Conservation (phyloP, 2,113 vertebrate genomes). For the Camelus dromedarius region DNA sequence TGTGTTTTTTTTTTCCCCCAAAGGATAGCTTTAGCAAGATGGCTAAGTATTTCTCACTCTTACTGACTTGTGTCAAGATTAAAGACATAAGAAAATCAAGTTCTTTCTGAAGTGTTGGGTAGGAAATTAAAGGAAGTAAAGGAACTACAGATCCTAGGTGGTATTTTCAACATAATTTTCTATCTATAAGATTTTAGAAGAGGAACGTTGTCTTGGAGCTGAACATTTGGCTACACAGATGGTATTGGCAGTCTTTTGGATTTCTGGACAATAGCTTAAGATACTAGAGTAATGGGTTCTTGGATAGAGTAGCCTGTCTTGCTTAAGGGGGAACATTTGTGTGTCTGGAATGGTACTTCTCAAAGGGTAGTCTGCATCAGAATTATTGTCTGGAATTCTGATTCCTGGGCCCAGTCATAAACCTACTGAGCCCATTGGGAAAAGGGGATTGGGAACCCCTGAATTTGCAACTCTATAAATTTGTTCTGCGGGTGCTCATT, state of each 20-base stretch:
- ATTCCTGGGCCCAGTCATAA: neutral
- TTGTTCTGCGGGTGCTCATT: neutral
- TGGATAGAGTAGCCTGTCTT: neutral
- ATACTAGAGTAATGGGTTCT: neutral
- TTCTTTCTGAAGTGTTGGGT: neutral
- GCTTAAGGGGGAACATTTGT: neutral
- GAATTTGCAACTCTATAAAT: neutral
- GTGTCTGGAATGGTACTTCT: neutral
- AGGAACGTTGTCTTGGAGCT: conserved; percentile 17
- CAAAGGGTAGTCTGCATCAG: neutral
- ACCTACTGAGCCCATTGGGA: neutral
- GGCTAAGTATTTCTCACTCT: neutral
- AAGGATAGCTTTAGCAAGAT: neutral
- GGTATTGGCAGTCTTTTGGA: conserved; percentile 10
- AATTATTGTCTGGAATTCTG: neutral
- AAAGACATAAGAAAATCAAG: neutral
- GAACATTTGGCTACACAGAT: conserved; percentile 59
- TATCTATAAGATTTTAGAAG: conserved; percentile 1
- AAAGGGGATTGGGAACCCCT: neutral
- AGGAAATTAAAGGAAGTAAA: neutral
- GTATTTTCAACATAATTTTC: conserved; percentile 31
- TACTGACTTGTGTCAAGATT: neutral
- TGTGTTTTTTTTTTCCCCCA: neutral
- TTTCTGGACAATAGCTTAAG: conserved; percentile 35
- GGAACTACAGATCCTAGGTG: neutral